These are phyloP conservation scores for Elysia crispata DNA, from an alignment of 2,888 invertebrate species.

Conservation along the genomic window DNA sequence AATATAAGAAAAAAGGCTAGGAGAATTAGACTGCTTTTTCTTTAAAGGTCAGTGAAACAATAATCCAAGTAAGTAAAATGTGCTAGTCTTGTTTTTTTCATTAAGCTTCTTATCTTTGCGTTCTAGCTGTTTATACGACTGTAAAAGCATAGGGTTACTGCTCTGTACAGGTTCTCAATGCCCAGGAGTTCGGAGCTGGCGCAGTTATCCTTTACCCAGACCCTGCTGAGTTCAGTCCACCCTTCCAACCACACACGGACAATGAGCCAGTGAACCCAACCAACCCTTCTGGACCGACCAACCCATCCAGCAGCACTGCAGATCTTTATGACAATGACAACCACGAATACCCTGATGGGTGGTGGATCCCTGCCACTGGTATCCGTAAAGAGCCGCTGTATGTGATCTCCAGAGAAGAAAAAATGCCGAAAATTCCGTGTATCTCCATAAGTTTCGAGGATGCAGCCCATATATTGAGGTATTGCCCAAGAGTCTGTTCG, in stretches of 20 bases:
- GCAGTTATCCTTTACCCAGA: slow-evolving; percentile 77
- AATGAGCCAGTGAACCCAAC: too few relatives aligned
- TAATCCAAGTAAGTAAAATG: too few relatives aligned
- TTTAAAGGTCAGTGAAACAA: too few relatives aligned
- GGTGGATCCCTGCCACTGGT: slow-evolving; percentile 78
- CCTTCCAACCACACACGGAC: slow-evolving; percentile 52
- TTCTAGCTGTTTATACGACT: too few relatives aligned
- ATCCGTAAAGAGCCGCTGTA: slow-evolving; percentile 77
- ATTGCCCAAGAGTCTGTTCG: neutral
- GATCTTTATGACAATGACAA: slow-evolving; percentile 37
- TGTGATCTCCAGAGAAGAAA: slow-evolving; percentile 77
- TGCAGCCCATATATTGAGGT: slow-evolving; percentile 61
- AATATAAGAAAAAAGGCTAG: too few relatives aligned
- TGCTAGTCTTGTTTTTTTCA: too few relatives aligned
- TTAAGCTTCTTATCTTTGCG: too few relatives aligned
- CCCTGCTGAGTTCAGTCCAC: slow-evolving; percentile 70
- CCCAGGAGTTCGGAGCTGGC: slow-evolving; percentile 69
- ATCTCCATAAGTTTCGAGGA: slow-evolving; percentile 53
- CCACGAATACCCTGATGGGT: slow-evolving; percentile 74
- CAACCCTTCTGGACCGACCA: too few relatives aligned
- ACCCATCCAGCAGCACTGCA: neutral
- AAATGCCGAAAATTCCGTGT: slow-evolving; percentile 78
- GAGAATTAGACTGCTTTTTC: too few relatives aligned
- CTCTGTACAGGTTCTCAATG: slow-evolving; percentile 59
- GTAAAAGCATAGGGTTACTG: too few relatives aligned